These are phyloP conservation scores for Myocastor coypus DNA, from an alignment of 2,113 vertebrate genomes.

Conservation along the genomic window DNA sequence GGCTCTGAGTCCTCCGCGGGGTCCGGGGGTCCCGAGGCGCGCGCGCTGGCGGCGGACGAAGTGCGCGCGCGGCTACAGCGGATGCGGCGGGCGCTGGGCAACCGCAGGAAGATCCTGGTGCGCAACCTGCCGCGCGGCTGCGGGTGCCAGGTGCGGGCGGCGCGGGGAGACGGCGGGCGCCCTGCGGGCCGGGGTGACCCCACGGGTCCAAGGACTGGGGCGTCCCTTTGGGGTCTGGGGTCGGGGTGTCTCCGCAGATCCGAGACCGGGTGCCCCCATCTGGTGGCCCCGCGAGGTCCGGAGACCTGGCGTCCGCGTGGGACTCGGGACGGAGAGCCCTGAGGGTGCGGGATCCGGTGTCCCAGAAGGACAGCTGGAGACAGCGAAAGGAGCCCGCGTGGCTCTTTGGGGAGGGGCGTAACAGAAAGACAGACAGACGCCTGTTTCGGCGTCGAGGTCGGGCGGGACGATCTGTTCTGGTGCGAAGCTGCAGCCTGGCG, in stretches of 20 bases:
- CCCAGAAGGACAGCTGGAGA: neutral
- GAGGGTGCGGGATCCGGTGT: neutral
- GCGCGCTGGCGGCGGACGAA: conserved; percentile 88
- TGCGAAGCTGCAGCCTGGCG: too few relatives aligned
- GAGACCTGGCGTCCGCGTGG: neutral
- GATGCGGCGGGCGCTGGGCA: conserved; percentile 94
- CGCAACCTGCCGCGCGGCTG: conserved; percentile 95
- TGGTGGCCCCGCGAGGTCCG: neutral
- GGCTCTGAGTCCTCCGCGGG: conserved; percentile 7
- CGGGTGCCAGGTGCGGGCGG: conserved; percentile 91
- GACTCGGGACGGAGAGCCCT: neutral
- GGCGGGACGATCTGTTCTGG: too few relatives aligned
- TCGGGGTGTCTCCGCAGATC: neutral
- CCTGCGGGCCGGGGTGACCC: neutral
- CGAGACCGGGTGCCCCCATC: neutral
- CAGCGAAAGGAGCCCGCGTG: neutral
- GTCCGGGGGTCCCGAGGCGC: conserved; percentile 77
- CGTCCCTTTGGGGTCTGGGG: neutral
- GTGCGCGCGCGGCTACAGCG: conserved; percentile 90
- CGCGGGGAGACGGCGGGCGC: neutral
- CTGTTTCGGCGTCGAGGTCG: neutral
- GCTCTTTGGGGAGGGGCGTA: too few relatives aligned
- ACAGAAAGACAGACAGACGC: too few relatives aligned
- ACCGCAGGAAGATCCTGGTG: conserved; percentile 96
- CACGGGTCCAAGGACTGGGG: neutral